A percentile compares a stretch with the other conserved stretches of the same genome.
Evolutionary conservation across 2,888 invertebrate genomes (phyloP).

Genomic region (Tupiocoris notatus): DNA sequence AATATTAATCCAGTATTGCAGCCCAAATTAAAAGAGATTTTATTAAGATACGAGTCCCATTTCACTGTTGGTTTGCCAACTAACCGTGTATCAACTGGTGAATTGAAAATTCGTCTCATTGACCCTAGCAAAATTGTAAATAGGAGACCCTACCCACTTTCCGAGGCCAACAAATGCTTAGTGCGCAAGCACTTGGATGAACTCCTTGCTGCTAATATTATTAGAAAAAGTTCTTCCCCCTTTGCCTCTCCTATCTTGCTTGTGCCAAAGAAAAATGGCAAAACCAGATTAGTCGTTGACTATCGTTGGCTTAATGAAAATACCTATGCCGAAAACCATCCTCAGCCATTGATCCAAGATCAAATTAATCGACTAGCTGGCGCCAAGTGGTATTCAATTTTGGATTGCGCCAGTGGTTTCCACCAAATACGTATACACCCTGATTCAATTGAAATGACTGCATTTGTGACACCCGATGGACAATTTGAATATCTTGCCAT

Average conservation of each 20-base stretch:
- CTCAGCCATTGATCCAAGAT: constrained; percentile 46
- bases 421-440: constrained; percentile 10
- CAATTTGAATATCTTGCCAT: constrained; percentile 7
- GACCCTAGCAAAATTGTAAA: background rate
- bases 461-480: background rate
- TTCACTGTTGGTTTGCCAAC: constrained; percentile 4
- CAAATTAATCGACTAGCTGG: constrained; percentile 48
- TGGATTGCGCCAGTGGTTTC: constrained; percentile 39
- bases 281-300: constrained; percentile 4
- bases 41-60: background rate
- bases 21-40: background rate
- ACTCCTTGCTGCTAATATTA: background rate
- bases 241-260: constrained; percentile 14
- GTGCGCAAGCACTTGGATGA: background rate
- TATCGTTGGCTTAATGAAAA: constrained; percentile 4
- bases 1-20: background rate
- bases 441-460: background rate
- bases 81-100: background rate
- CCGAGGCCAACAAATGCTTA: background rate
- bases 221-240: constrained; percentile 20
- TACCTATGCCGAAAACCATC: background rate
- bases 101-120: background rate
- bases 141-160: background rate
- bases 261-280: constrained; percentile 16
- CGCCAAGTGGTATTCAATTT: constrained; percentile 50